Conservation (phyloP, 2,113 vertebrate genomes). For the Todiramphus chloris region DNA sequence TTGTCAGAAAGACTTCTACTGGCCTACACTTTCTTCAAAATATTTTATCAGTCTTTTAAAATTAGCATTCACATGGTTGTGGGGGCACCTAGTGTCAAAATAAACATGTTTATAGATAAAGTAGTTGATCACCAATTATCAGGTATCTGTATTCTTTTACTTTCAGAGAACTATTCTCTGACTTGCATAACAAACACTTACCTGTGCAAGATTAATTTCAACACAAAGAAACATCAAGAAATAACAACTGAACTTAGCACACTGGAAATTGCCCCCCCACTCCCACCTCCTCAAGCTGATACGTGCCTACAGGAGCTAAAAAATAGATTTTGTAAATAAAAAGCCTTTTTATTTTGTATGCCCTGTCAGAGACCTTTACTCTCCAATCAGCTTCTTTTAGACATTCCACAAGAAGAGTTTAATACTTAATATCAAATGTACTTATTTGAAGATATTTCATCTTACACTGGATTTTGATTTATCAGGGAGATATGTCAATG, state of each 20-base stretch:
- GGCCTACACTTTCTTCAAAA: not conserved
- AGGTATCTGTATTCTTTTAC: not conserved
- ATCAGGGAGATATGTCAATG: not conserved
- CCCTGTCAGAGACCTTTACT: not conserved
- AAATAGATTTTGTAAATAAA: not conserved
- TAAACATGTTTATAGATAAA: not conserved
- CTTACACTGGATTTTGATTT: not conserved
- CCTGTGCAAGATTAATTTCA: not conserved
- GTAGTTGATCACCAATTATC: not conserved
- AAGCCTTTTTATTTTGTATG: not conserved
- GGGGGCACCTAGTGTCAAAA: conserved; percentile 70
- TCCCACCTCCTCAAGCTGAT: not conserved
- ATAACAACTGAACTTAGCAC: not conserved
- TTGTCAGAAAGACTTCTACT: not conserved
- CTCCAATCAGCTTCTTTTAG: not conserved
- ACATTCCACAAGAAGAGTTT: not conserved
- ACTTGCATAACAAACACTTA: not conserved
- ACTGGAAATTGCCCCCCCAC: not conserved
- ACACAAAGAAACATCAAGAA: not conserved
- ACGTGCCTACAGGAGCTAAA: not conserved
- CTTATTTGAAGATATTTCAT: not conserved
- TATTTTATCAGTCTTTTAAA: not conserved
- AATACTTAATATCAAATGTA: not conserved
- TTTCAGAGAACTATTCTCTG: not conserved
- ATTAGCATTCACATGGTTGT: not conserved